Evolutionary conservation across 2,888 invertebrate genomes (phyloP).

Genomic region (Gandaritis pyraliata): DNA sequence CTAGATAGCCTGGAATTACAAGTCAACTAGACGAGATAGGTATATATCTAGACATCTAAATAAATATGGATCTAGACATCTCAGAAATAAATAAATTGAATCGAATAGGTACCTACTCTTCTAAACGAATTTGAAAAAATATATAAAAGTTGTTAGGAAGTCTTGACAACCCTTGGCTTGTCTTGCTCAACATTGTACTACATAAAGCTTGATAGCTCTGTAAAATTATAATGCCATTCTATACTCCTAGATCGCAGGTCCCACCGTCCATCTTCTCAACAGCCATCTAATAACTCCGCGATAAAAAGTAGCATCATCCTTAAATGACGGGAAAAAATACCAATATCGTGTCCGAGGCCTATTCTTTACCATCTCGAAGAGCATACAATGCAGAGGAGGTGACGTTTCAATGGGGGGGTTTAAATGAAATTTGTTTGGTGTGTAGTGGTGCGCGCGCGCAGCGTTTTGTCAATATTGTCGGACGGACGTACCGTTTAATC

Average conservation of each 20-base stretch:
- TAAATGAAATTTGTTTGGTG: constrained; percentile 41
- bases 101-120: too few species aligned
- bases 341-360: constrained; percentile 54
- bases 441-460: constrained; percentile 61
- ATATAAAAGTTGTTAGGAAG: too few species aligned
- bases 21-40: constrained; percentile 1
- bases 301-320: constrained; percentile 34
- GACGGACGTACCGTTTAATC: constrained; percentile 76
- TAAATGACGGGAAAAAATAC: constrained; percentile 48
- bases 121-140: too few species aligned
- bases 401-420: constrained; percentile 78
- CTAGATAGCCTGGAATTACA: constrained; percentile 7
- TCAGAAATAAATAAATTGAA: too few species aligned
- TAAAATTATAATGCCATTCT: constrained; percentile 4
- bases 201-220: not conserved
- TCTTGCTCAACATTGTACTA: too few species aligned
- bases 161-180: too few species aligned
- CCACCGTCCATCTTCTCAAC: constrained; percentile 28
- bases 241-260: constrained; percentile 16
- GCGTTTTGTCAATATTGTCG: constrained; percentile 81
- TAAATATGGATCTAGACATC: too few species aligned
- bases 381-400: constrained; percentile 67
- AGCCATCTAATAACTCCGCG: constrained; percentile 29
- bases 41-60: too few species aligned
- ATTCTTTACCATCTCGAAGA: constrained; percentile 50